Base-by-base conservation (phyloP, 1,140 invertebrate genomes). In the Oryctes rhinoceros region DNA sequence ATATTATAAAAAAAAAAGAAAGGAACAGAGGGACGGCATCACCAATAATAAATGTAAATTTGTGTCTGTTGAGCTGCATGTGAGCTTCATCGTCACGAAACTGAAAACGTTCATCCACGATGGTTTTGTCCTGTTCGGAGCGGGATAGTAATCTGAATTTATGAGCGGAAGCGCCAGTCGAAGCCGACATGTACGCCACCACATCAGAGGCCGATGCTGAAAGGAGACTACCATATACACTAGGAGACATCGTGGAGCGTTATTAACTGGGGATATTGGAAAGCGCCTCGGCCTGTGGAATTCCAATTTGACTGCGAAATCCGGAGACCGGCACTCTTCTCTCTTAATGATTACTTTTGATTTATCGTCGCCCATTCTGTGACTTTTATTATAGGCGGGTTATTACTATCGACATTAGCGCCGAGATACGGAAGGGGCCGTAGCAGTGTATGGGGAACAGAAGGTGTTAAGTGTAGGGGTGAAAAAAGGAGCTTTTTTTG, bases 311-410 rank as follows among this genome's bases (percentile, higher is more conserved):
- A 67, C 65, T 67, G 65, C 20, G 65, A 67, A 67, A 67, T 67
- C 65, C 65, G 65, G 65, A 67, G 65, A 67, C 65, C 65, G 65
- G 65, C 65, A 67, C 65, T 67, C 65, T 67, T 67, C 65, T 67
- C 65, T 67, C 65, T 67, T 67, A 67, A 67, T 67, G 65, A 67
- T 67, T 67, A 67, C 65, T 67, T 67, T 67, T 67, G 65, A 67
- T 67, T 67, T 67, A 67, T 67, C 65, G 65, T 67, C 65, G 65
- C 65, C 65, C 65, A 53, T 53, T 53, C 49, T 53, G 65, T 67
- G 65, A 67, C 65, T 67, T 67, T 67, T 67, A 67, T 67, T 67
- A 67, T 67, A 35, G 65, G 20, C 65, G 65, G 20, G 65, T 67
- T 67, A 67, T 67, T 67, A 18, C 65, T 35, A 67, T 67, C 65